A percentile compares a stretch with the other conserved stretches of the same genome.
Conservation (phyloP, 2,888 invertebrate species). For the Mamestra brassicae region DNA sequence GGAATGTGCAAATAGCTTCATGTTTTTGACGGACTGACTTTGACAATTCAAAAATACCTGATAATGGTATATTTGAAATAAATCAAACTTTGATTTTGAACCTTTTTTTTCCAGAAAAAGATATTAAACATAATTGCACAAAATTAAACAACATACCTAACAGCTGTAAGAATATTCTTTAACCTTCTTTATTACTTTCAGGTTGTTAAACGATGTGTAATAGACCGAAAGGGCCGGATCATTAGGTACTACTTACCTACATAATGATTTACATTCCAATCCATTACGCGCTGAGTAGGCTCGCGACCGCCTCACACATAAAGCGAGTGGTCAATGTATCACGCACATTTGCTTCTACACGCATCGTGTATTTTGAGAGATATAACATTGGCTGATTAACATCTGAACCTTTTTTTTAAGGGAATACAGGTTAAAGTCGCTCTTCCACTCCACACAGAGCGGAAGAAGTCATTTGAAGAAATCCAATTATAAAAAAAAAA, state of each 20-base stretch:
- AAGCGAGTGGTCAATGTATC: conserved; percentile 12
- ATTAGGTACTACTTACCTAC: not conserved
- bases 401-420: not conserved
- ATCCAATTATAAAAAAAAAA: too few species aligned
- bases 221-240: not conserved
- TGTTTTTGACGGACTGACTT: too few species aligned
- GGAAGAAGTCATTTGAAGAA: too few species aligned
- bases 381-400: conserved; percentile 28
- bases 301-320: conserved; percentile 3
- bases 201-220: not conserved
- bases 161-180: not conserved
- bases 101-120: too few species aligned
- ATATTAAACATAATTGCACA: not conserved
- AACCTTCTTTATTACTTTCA: not conserved
- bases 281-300: conserved; percentile 44
- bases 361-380: conserved; percentile 4
- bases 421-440: too few species aligned
- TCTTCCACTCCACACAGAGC: too few species aligned
- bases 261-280: conserved; percentile 45
- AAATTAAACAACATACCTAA: not conserved
- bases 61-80: too few species aligned
- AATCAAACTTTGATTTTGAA: too few species aligned
- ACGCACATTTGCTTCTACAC: conserved; percentile 16
- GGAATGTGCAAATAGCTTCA: too few species aligned
- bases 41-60: too few species aligned